Evolutionary conservation across 1,140 invertebrate genomes (phyloP).

Genomic region (Homalodisca vitripennis): DNA sequence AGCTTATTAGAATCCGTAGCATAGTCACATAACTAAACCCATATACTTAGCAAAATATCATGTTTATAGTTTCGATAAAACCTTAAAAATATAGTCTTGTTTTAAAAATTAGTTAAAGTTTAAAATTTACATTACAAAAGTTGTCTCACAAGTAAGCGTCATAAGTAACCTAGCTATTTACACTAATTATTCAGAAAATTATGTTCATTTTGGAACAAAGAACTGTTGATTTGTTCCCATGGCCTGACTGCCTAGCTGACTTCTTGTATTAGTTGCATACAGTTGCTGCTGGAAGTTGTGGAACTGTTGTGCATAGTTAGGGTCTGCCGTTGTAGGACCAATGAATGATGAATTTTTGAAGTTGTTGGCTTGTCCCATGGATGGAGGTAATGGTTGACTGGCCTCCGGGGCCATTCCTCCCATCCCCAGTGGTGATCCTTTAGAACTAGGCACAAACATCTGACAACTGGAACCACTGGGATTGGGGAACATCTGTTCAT

Average conservation of each 20-base stretch:
- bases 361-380: constrained; percentile 70
- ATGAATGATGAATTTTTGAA: constrained; percentile 81
- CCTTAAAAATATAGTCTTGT: constrained; percentile 21
- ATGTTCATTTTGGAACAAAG: constrained; percentile 54
- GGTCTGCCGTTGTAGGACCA: constrained; percentile 80
- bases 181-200: constrained; percentile 5
- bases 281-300: constrained; percentile 94
- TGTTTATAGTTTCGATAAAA: constrained; percentile 1
- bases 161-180: constrained; percentile 20
- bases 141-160: constrained; percentile 21
- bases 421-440: constrained; percentile 35
- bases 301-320: constrained; percentile 92
- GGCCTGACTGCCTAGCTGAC: constrained; percentile 42
- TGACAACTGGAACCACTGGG: constrained; percentile 48
- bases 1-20: no score
- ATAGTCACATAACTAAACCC: no score
- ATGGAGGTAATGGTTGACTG: constrained; percentile 72
- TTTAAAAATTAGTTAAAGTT: constrained; percentile 8
- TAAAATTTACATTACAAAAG: constrained; percentile 22
- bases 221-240: constrained; percentile 53
- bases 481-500: constrained; percentile 41
- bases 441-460: constrained; percentile 41
- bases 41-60: no score
- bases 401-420: constrained; percentile 55
- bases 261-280: constrained; percentile 84